Percentiles rank a stretch among this genome's conserved stretches.
Conservation (phyloP, 1,140 invertebrate species). For the Gonatopus flavifemur region DNA sequence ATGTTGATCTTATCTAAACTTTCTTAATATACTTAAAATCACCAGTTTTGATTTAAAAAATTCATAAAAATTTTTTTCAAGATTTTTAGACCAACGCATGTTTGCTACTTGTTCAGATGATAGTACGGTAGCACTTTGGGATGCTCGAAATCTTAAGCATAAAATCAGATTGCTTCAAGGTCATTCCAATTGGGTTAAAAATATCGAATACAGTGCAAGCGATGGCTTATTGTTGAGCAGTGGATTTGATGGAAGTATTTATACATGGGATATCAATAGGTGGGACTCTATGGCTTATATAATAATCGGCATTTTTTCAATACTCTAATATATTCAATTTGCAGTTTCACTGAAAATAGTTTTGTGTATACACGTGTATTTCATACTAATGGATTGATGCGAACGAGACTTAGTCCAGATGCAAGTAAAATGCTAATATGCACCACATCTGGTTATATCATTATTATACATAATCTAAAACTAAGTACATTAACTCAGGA, state of each 20-base stretch:
- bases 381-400: conserved; percentile 81
- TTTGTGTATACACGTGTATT: conserved; percentile 81
- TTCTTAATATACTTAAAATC: conserved; percentile 8
- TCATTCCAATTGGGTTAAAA: conserved; percentile 95
- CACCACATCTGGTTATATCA: conserved; percentile 85
- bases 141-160: conserved; percentile 80
- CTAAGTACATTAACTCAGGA: conserved; percentile 77
- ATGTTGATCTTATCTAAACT: conserved; percentile 37
- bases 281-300: conserved; percentile 45
- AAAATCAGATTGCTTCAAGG: conserved; percentile 77
- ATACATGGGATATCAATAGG: conserved; percentile 93
- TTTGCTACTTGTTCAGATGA: conserved; percentile 95
- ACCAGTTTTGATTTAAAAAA: conserved; percentile 17
- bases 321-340: conserved; percentile 14
- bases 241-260: conserved; percentile 91
- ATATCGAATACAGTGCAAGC: conserved; percentile 89
- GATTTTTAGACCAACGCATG: conserved; percentile 83
- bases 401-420: conserved; percentile 83
- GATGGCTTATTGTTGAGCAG: conserved; percentile 86
- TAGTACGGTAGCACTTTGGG: conserved; percentile 89
- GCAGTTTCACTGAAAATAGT: conserved; percentile 73
- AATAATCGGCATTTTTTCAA: neutral
- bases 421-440: conserved; percentile 86
- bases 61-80: conserved; percentile 48
- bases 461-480: conserved; percentile 87